Conservation (phyloP, 1,140 invertebrate species). For the Zaprionus africanus region DNA sequence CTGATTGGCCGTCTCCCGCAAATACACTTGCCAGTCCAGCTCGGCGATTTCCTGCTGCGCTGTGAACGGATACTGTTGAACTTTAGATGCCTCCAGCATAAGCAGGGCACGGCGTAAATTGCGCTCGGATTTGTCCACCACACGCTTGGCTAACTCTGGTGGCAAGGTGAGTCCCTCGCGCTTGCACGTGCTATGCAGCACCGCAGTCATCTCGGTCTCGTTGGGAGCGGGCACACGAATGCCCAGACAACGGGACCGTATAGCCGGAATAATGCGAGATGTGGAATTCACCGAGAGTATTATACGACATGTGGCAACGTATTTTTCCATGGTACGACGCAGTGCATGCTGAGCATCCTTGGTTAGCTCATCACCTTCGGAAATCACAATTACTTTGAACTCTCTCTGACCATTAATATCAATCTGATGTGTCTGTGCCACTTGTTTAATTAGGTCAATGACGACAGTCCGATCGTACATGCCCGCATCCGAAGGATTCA, state of each 20-base stretch:
- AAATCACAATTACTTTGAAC: constrained; percentile 98
- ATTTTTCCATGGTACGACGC: constrained; percentile 99
- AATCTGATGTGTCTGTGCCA: constrained; percentile 97
- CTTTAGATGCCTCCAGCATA: constrained; percentile 97
- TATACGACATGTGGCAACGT: constrained; percentile 96
- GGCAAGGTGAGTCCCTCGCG: constrained; percentile 94
- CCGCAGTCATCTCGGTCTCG: constrained; percentile 89
- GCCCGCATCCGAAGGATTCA: constrained; percentile 99
- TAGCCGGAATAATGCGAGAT: constrained; percentile 97
- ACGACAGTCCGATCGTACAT: constrained; percentile 98
- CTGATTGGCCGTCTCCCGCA: constrained; percentile 93
- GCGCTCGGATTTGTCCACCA: constrained; percentile 92
- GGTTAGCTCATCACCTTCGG: constrained; percentile 97
- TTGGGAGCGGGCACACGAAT: constrained; percentile 96
- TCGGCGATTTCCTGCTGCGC: constrained; percentile 92
- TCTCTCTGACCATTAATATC: constrained; percentile 93
- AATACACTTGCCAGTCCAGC: constrained; percentile 97
- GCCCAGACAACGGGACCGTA: constrained; percentile 96
- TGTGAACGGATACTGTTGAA: constrained; percentile 96
- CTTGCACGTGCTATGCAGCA: constrained; percentile 91
- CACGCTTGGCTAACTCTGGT: constrained; percentile 89
- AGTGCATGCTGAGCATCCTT: constrained; percentile 99
- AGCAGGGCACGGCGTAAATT: constrained; percentile 97
- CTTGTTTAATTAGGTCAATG: constrained; percentile 98
- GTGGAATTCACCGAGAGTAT: constrained; percentile 98